Conservation (phyloP, 2,113 vertebrate genomes). For the Eonycteris spelaea region DNA sequence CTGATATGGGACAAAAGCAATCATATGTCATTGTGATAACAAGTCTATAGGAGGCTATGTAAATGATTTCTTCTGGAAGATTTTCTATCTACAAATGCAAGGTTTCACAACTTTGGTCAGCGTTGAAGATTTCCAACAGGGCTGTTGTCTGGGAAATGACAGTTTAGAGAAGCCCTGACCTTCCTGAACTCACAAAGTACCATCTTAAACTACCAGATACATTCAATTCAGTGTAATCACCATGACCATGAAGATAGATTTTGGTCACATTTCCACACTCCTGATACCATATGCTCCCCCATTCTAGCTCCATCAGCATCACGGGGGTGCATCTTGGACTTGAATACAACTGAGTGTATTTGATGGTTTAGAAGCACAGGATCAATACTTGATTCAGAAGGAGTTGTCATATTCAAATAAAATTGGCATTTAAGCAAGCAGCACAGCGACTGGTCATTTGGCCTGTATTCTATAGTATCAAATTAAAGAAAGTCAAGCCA, state of each 20-base stretch:
- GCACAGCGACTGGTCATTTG: neutral
- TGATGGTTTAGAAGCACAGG: neutral
- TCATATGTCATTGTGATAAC: neutral
- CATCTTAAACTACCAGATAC: neutral
- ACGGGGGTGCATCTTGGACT: neutral
- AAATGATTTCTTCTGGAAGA: neutral
- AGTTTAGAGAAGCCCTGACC: neutral
- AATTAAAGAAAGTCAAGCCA: neutral
- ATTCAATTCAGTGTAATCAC: neutral
- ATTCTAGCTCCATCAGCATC: neutral
- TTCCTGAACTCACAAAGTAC: neutral
- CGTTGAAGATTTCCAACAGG: neutral
- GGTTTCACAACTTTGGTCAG: neutral
- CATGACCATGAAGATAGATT: neutral
- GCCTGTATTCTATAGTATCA: neutral
- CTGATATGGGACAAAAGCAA: neutral
- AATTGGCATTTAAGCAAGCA: neutral
- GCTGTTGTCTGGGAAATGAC: neutral
- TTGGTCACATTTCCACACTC: neutral
- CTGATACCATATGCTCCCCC: neutral
- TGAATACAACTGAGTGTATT: neutral
- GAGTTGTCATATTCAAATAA: neutral
- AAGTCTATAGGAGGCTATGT: neutral
- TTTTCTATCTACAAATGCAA: neutral
- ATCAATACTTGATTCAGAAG: neutral